Percentiles rank a stretch among this genome's conserved stretches.
Evolutionary conservation across 2,113 vertebrate genomes (phyloP).

Genomic region (Leiothrix lutea): DNA sequence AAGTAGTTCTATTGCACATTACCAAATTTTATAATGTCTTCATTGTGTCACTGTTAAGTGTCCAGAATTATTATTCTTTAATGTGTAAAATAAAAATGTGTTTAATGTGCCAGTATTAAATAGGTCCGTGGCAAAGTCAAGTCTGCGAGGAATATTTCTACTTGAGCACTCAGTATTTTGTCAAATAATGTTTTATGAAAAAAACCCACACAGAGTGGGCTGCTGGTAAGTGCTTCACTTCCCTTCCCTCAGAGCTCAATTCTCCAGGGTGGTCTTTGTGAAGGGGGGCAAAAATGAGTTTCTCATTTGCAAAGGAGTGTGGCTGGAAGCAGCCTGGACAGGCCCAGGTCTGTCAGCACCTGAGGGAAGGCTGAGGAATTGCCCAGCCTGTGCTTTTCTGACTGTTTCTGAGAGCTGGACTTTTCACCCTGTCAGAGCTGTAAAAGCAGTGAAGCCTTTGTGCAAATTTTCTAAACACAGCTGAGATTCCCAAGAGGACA

Average conservation of each 20-base stretch:
- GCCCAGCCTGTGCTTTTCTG: not conserved
- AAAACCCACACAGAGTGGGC: not conserved
- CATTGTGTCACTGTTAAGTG: constrained; percentile 1
- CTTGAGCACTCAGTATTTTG: not conserved
- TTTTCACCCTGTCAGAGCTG: not conserved
- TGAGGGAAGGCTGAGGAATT: not conserved
- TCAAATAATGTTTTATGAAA: not conserved
- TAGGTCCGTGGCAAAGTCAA: not conserved
- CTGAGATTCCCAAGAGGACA: not conserved
- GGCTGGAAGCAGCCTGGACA: not conserved
- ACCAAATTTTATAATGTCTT: constrained; percentile 19
- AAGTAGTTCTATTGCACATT: not conserved
- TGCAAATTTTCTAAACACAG: not conserved
- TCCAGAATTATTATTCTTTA: constrained; percentile 12
- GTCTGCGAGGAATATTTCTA: not conserved
- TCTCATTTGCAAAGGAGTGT: not conserved
- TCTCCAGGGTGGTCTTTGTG: not conserved
- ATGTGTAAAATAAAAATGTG: constrained; percentile 28
- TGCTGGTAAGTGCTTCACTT: not conserved
- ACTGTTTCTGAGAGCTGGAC: not conserved
- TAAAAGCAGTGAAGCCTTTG: not conserved
- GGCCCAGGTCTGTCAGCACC: not conserved
- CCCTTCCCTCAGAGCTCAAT: not conserved
- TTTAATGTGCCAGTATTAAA: not conserved
- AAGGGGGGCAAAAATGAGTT: not conserved